Evolutionary conservation across 2,113 vertebrate genomes (phyloP).

Genomic region (Syrrhaptes paradoxus): DNA sequence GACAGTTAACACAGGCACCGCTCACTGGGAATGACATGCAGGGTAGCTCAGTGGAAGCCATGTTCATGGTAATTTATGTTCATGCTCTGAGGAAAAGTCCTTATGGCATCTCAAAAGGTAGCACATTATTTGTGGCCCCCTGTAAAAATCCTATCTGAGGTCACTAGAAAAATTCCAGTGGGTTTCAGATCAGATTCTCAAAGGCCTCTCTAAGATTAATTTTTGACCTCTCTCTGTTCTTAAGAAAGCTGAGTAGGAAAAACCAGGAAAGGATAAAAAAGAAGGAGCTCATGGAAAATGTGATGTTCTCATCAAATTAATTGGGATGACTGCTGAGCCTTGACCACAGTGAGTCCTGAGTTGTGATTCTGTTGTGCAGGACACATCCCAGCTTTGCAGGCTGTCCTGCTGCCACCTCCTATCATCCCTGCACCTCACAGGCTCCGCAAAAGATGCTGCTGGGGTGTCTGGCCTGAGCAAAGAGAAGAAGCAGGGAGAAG

Average conservation of each 20-base stretch:
- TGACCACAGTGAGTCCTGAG: neutral
- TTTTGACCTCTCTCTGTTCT: neutral
- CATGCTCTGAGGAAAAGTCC: neutral
- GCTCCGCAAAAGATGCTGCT: neutral
- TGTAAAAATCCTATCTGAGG: neutral
- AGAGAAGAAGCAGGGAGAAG: neutral
- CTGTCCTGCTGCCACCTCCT: neutral
- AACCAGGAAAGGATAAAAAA: neutral
- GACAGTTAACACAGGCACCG: neutral
- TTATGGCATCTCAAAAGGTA: neutral
- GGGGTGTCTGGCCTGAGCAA: neutral
- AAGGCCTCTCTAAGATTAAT: neutral
- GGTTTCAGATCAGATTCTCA: neutral
- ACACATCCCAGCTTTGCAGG: neutral
- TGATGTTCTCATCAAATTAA: neutral
- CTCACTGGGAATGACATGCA: neutral
- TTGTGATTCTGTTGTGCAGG: rapidly evolving
- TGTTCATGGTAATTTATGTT: neutral
- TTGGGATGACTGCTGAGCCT: neutral
- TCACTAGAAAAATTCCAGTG: neutral
- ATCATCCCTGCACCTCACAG: neutral
- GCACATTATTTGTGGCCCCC: neutral
- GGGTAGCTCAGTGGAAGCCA: neutral
- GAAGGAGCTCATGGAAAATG: neutral
- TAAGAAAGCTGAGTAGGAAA: neutral